phyloP scores from a whole-genome alignment of 2,888 invertebrate species.

The Tribolium freemani region DNA sequence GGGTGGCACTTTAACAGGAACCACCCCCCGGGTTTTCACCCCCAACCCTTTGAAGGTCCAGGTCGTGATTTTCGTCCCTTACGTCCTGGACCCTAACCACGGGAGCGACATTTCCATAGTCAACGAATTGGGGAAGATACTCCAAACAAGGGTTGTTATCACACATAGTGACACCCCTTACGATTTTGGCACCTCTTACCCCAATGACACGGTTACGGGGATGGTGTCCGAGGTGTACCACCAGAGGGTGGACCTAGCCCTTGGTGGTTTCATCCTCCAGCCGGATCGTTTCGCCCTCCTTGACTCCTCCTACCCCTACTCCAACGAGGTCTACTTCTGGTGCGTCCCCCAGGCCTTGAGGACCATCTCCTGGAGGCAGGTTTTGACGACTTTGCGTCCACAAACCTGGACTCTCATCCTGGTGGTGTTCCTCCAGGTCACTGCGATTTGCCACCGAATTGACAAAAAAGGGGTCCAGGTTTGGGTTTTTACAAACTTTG shows the following conservation, averaged over 20 bases:
- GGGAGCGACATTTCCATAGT: conserved; percentile 12
- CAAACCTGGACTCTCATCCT: conserved; percentile 36
- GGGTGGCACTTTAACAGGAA: background rate
- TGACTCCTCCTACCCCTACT: conserved; percentile 55
- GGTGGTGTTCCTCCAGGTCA: background rate
- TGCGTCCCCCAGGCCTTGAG: conserved; percentile 58
- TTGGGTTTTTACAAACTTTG: conserved; percentile 33
- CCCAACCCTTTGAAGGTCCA: conserved; percentile 55
- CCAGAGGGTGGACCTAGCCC: conserved; percentile 54
- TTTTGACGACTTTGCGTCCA: conserved; percentile 37
- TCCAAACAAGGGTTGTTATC: background rate
- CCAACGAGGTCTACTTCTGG: conserved; percentile 57
- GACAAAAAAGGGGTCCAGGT: conserved; percentile 36
- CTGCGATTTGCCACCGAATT: background rate
- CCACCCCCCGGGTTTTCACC: conserved; percentile 39
- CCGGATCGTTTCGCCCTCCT: conserved; percentile 51
- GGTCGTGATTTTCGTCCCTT: conserved; percentile 58
- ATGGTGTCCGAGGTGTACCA: conserved; percentile 50
- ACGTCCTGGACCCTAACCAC: conserved; percentile 49
- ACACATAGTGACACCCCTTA: background rate
- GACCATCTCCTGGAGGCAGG: conserved; percentile 51
- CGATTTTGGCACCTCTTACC: conserved; percentile 19
- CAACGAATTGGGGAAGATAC: background rate
- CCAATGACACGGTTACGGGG: conserved; percentile 52
- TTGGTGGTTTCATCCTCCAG: conserved; percentile 57